Conservation (phyloP, 2,888 invertebrate genomes). For the Stomorhina lunata region DNA sequence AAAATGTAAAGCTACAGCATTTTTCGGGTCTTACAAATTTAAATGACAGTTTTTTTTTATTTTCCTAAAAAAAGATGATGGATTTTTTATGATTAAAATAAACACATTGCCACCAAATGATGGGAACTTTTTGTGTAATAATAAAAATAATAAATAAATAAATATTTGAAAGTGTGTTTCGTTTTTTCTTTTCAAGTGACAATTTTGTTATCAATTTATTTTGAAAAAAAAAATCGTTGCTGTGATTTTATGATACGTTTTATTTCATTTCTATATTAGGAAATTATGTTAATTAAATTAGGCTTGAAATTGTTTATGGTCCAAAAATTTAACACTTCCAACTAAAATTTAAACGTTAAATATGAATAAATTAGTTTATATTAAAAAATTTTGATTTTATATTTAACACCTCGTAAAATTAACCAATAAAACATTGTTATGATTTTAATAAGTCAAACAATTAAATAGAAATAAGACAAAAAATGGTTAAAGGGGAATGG, state of each 20-base stretch:
- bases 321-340: neutral
- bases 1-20: too few relatives aligned
- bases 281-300: slow-evolving; percentile 59
- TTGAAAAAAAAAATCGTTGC: neutral
- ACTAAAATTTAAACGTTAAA: neutral
- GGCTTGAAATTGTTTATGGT: neutral
- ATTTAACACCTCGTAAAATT: neutral
- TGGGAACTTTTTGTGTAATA: slow-evolving; percentile 2
- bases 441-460: neutral
- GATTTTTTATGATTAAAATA: slow-evolving; percentile 26
- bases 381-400: neutral
- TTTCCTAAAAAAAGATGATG: too few relatives aligned
- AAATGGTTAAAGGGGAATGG: neutral
- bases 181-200: slow-evolving; percentile 10
- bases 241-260: slow-evolving; percentile 49
- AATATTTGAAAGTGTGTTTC: neutral
- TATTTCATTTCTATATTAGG: slow-evolving; percentile 45
- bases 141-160: too few relatives aligned
- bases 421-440: neutral
- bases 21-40: too few relatives aligned
- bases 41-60: too few relatives aligned
- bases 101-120: slow-evolving; percentile 10
- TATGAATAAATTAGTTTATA: slow-evolving; percentile 8
- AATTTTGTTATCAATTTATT: slow-evolving; percentile 52
- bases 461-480: neutral